Evolutionary conservation across 2,888 invertebrate species (phyloP), one percentile per base, ranked within the genome.

Genomic region (Netelia melanura): DNA sequence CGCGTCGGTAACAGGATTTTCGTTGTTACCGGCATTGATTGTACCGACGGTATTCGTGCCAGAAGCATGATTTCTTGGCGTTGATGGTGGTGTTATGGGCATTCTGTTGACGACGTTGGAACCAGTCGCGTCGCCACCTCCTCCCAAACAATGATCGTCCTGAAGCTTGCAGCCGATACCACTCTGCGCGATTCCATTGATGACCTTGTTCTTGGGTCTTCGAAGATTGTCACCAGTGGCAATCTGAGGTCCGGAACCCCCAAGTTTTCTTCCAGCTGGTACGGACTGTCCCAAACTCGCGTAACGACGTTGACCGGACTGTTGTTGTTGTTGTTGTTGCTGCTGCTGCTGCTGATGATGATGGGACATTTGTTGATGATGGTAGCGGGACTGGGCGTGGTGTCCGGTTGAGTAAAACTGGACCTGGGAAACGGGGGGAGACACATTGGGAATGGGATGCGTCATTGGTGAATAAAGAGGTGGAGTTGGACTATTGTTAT

Each of bases 391-490:
- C 71, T 85, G 88, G 64, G 79, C 67, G 56, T 78, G 83, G 10
- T 65, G 72, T 76, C 88, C 86, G 70, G 89, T 87, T 43, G 87
- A 82, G 86, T 91, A 93, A 84, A 92, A 91, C 90, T 92, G 93
- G 86, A 93, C 93, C 93, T 93, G 93, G 85, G 89, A 88, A 87
- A 90, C 89, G 89, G 92, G 89, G 67, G 92, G 92, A 89, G 92
- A 92, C 82, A 92, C 86, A 89, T 89, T 92, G 89, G 91, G 93
- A 90, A 89, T 88, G 75, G 92, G 92, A 86, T 87, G 90, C 86
- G 91, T 90, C 89, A 91, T 91, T 67, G 92, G 91, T 62, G 91
- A 92, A 74, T 91, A 90, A 14, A 92, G 92, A n/a, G 89, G 87
- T 72, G 91, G 90, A 25, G 90, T 91, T 84, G 91, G 92, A 87